These are phyloP conservation scores for Ecliptopera silaceata DNA, from an alignment of 2,888 invertebrate genomes.

Conservation along the genomic window DNA sequence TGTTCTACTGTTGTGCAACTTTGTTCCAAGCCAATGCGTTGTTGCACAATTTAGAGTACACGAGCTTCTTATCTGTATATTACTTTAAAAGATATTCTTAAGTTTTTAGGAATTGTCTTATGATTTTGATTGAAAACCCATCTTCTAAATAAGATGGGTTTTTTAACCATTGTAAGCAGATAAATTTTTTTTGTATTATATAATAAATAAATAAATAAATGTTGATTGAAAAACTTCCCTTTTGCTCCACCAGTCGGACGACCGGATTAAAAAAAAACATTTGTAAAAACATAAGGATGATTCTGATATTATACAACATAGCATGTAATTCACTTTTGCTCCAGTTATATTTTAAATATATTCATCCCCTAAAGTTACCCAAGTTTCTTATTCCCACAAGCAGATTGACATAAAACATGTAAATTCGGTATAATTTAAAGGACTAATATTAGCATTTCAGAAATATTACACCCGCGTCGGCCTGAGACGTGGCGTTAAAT, in stretches of 20 bases:
- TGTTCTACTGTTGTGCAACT: constrained; percentile 39
- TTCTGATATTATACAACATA: too few species aligned
- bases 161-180: too few species aligned
- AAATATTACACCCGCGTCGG: constrained; percentile 59
- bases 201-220: too few species aligned
- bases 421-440: constrained; percentile 19
- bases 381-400: constrained; percentile 4
- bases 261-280: too few species aligned
- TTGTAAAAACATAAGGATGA: too few species aligned
- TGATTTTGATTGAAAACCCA: too few species aligned
- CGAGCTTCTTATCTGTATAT: not conserved
- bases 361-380: constrained; percentile 5
- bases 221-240: too few species aligned
- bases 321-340: too few species aligned
- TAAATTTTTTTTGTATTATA: too few species aligned
- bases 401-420: constrained; percentile 20
- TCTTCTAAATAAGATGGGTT: too few species aligned
- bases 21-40: constrained; percentile 23
- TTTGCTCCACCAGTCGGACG: too few species aligned
- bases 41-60: constrained; percentile 1
- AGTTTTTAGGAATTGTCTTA: not conserved
- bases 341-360: not conserved
- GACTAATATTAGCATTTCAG: constrained; percentile 43
- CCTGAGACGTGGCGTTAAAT: constrained; percentile 75
- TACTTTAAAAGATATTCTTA: too few species aligned